Evolutionary conservation across 1,140 invertebrate genomes (phyloP).

Genomic region (Plectus sambesii): DNA sequence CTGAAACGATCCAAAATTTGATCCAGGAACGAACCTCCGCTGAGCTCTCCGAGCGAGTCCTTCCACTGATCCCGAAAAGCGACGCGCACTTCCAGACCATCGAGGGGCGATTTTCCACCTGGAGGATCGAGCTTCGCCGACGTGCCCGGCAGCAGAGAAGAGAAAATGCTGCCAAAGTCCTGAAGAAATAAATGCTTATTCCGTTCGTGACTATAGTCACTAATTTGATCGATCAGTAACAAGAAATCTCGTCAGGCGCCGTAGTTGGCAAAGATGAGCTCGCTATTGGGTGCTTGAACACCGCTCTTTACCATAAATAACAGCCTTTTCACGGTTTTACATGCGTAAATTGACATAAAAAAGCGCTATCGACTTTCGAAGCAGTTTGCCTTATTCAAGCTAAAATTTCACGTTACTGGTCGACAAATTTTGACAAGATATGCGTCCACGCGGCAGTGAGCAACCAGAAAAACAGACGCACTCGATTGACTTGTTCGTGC

Average conservation of each 20-base stretch:
- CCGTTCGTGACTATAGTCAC: neutral
- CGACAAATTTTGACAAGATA: too few species aligned
- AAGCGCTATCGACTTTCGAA: too few species aligned
- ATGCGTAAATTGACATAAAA: too few species aligned
- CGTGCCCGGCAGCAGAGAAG: constrained; percentile 74
- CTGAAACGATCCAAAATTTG: constrained; percentile 7
- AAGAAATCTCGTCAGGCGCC: too few species aligned
- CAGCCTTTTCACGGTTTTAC: neutral
- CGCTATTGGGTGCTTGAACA: too few species aligned
- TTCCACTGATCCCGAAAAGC: constrained; percentile 90
- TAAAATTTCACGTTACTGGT: too few species aligned
- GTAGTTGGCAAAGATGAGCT: too few species aligned
- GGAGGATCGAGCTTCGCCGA: constrained; percentile 70
- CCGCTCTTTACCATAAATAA: neutral
- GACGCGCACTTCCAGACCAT: constrained; percentile 81
- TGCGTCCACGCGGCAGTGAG: neutral
- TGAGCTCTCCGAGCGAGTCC: constrained; percentile 84
- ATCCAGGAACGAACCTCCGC: constrained; percentile 70
- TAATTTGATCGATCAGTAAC: too few species aligned
- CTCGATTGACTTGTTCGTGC: constrained; percentile 16
- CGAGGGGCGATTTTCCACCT: constrained; percentile 59
- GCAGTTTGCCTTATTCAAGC: too few species aligned
- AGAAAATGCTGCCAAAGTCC: constrained; percentile 94
- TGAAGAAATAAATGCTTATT: constrained; percentile 38
- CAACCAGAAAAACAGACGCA: constrained; percentile 13